Evolutionary conservation across 2,113 vertebrate species (phyloP).

Genomic region (Bothrops jararaca): DNA sequence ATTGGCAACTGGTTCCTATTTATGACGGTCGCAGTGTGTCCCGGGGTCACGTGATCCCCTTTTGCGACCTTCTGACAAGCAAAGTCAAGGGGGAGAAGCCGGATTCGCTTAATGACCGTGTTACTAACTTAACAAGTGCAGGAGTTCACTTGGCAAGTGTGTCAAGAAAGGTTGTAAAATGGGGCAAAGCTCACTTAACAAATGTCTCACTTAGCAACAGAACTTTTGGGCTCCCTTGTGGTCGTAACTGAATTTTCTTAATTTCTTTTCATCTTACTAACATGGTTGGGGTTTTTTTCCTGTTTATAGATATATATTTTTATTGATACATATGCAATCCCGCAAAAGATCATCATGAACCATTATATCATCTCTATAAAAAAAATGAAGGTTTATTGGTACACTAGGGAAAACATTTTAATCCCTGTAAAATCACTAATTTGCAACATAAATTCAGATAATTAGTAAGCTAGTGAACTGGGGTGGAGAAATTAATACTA

Average conservation of each 20-base stretch:
- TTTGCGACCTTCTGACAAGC: too few species aligned
- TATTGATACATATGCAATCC: background rate
- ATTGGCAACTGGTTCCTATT: too few species aligned
- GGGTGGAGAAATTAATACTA: background rate
- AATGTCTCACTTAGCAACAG: too few species aligned
- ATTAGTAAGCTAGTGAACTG: background rate
- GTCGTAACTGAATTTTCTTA: background rate
- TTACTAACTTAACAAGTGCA: too few species aligned
- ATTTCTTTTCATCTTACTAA: background rate
- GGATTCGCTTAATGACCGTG: fast-evolving
- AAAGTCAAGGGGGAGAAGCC: too few species aligned
- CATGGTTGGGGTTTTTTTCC: too few species aligned
- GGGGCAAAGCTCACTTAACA: too few species aligned
- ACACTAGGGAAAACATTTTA: background rate
- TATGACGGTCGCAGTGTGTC: too few species aligned
- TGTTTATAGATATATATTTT: background rate
- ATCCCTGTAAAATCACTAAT: background rate
- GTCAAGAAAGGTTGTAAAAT: too few species aligned
- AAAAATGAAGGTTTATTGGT: background rate
- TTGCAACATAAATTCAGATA: background rate
- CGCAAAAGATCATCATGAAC: background rate
- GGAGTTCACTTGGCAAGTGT: too few species aligned
- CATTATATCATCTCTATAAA: background rate
- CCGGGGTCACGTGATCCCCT: too few species aligned
- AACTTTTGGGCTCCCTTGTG: too few species aligned